These are phyloP conservation scores for Meiosimyza decipiens DNA, from an alignment of 2,888 invertebrate species.

Conservation along the genomic window DNA sequence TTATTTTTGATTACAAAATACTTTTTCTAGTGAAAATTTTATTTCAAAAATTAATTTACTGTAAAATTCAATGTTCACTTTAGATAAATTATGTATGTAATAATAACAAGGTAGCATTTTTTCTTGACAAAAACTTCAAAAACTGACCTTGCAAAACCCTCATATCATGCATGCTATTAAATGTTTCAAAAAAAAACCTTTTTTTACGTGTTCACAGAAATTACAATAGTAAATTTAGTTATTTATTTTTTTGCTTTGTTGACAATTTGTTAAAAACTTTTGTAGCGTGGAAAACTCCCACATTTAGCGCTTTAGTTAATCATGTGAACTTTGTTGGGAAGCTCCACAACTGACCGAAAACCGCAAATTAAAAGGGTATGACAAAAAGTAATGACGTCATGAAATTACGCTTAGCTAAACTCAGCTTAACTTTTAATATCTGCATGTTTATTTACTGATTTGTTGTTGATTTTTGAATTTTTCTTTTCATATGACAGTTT, in stretches of 20 bases:
- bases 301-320: slow-evolving; percentile 12
- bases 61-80: too few species aligned
- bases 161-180: neutral
- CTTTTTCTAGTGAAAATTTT: too few species aligned
- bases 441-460: neutral
- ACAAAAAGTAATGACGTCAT: neutral
- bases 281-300: slow-evolving; percentile 21
- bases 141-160: slow-evolving; percentile 19
- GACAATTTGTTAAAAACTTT: slow-evolving; percentile 7
- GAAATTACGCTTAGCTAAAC: neutral
- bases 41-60: too few species aligned
- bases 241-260: neutral
- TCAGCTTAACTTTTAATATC: neutral
- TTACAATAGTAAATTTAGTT: neutral
- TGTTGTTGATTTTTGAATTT: neutral
- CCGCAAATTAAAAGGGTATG: neutral
- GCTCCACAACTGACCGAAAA: neutral
- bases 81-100: too few species aligned
- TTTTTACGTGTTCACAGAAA: neutral
- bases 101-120: neutral
- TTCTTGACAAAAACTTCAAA: neutral
- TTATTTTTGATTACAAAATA: too few species aligned
- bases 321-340: neutral
- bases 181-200: neutral
- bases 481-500: neutral